phyloP scores from a whole-genome alignment of 2,888 invertebrate genomes.

The Netelia virgata region DNA sequence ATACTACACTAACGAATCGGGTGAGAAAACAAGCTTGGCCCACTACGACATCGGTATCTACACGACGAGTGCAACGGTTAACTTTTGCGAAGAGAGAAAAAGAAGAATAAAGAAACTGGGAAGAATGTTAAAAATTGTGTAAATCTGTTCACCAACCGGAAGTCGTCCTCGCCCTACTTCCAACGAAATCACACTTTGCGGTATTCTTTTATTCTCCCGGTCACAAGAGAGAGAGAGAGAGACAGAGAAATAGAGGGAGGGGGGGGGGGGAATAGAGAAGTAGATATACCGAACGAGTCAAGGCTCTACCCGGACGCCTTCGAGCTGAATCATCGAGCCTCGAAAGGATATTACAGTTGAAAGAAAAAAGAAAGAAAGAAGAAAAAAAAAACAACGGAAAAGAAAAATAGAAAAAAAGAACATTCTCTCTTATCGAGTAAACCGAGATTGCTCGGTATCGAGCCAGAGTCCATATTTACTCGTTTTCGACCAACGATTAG shows the following conservation, averaged over 20 bases:
- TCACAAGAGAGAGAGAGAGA: not conserved
- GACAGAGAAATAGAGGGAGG: constrained; percentile 20
- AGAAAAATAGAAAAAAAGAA: constrained; percentile 20
- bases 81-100: not conserved
- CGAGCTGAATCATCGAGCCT: constrained; percentile 57
- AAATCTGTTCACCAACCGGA: constrained; percentile 64
- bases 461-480: constrained; percentile 66
- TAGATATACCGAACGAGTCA: constrained; percentile 45
- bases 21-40: constrained; percentile 38
- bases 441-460: constrained; percentile 67
- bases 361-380: constrained; percentile 13
- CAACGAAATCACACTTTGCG: constrained; percentile 62
- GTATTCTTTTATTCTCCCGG: constrained; percentile 50
- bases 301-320: constrained; percentile 46
- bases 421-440: constrained; percentile 63
- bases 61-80: not conserved
- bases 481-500: constrained; percentile 66
- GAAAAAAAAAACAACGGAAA: constrained; percentile 20
- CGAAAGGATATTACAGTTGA: constrained; percentile 53
- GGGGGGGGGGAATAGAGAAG: constrained; percentile 27
- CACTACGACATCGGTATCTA: not conserved
- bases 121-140: constrained; percentile 36
- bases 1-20: not conserved
- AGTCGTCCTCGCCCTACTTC: constrained; percentile 65
- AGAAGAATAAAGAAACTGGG: not conserved